phyloP scores from a whole-genome alignment of 2,113 vertebrate species.

The Pterocles burchelli region DNA sequence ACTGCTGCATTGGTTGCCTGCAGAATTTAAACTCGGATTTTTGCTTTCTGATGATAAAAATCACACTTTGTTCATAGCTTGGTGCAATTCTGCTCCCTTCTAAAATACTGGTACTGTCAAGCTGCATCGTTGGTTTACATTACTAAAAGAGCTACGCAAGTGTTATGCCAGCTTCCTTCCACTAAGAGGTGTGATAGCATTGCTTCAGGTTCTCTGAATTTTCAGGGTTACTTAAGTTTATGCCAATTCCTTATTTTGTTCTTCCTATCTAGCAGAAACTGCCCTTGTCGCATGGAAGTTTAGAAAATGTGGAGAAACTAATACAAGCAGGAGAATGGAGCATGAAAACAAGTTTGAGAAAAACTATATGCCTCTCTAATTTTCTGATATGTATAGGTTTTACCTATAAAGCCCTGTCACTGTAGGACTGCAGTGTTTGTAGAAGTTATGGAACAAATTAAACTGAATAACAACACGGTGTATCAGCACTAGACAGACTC shows the following conservation, averaged over 20 bases:
- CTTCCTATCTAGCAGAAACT: neutral
- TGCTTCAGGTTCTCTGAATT: neutral
- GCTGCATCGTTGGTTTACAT: neutral
- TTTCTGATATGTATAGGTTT: neutral
- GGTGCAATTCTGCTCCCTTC: neutral
- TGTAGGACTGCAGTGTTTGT: neutral
- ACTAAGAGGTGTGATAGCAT: neutral
- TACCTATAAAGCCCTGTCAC: neutral
- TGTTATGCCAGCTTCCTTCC: neutral
- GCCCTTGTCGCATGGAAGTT: neutral
- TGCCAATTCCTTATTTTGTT: neutral
- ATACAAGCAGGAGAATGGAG: neutral
- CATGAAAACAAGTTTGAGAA: neutral
- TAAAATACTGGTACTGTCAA: neutral
- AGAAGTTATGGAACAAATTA: neutral
- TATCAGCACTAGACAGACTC: neutral
- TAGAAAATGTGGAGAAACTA: neutral
- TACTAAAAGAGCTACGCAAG: neutral
- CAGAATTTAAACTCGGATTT: neutral
- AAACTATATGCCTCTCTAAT: neutral
- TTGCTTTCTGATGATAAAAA: neutral
- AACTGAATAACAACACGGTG: neutral
- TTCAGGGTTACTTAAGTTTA: neutral
- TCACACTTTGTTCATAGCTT: neutral
- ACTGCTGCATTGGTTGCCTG: neutral